Conservation (phyloP, 2,797 vertebrate species). For the Periparus ater region DNA sequence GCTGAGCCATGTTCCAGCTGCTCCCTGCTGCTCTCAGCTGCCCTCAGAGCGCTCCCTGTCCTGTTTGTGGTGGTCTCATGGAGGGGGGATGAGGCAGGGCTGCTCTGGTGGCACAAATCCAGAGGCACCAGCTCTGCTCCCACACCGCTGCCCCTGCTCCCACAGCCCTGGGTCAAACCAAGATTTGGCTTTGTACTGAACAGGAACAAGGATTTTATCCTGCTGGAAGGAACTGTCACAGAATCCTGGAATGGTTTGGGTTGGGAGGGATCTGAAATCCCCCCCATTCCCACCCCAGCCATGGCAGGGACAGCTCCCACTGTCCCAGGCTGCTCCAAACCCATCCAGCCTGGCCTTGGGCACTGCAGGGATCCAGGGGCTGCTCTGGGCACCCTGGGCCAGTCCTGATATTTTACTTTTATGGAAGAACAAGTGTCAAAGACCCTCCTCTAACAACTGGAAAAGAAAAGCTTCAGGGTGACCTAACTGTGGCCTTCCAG, state of each 20-base stretch:
- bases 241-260: no score
- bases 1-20: neutral
- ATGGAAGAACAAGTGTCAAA: neutral
- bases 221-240: neutral
- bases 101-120: no score
- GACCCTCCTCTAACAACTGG: neutral
- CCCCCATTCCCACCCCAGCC: no score
- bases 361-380: neutral
- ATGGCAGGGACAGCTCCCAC: neutral
- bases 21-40: neutral
- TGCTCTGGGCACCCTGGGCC: neutral
- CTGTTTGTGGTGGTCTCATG: neutral
- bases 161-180: neutral
- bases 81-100: neutral
- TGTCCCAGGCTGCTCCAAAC: neutral
- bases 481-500: neutral
- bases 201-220: neutral
- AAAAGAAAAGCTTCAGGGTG: neutral
- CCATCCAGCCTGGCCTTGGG: neutral
- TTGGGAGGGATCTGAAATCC: no score
- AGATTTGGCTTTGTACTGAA: fast-evolving
- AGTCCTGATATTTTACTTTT: neutral
- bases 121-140: neutral
- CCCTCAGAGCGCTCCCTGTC: neutral
- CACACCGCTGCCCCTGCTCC: fast-evolving